Conservation (phyloP, 1,140 invertebrate genomes). For the Branchinecta lindahli region DNA sequence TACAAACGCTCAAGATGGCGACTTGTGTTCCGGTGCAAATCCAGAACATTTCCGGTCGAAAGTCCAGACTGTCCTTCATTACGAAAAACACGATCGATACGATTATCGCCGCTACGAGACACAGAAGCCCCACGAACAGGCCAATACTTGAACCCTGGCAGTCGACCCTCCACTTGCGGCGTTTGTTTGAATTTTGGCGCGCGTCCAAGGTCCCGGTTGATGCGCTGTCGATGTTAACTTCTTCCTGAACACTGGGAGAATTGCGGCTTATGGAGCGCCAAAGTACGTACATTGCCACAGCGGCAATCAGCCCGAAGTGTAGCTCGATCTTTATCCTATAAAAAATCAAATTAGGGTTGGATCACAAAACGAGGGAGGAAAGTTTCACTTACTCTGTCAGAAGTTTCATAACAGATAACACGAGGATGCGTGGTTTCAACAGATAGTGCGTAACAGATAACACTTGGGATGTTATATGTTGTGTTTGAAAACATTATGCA, state of each 20-base stretch:
- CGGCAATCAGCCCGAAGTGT: slow-evolving; percentile 39
- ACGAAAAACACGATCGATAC: slow-evolving; percentile 47
- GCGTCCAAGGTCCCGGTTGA: slow-evolving; percentile 11
- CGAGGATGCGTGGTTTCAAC: no score
- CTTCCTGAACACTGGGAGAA: not conserved
- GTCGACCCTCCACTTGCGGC: slow-evolving; percentile 30
- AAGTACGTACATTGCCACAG: slow-evolving; percentile 44
- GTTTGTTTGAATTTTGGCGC: slow-evolving; percentile 12
- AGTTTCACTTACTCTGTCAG: not conserved
- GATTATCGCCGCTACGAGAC: slow-evolving; percentile 42
- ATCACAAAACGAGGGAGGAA: not conserved
- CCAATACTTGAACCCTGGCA: slow-evolving; percentile 43
- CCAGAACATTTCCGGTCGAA: slow-evolving; percentile 33
- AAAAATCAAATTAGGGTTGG: not conserved
- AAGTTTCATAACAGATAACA: no score
- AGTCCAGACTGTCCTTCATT: slow-evolving; percentile 40
- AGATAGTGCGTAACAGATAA: no score
- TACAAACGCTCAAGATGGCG: slow-evolving; percentile 31
- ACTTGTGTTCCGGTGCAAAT: slow-evolving; percentile 26
- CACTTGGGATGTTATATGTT: no score
- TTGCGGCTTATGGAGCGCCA: slow-evolving; percentile 38
- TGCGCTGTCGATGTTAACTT: slow-evolving; percentile 15
- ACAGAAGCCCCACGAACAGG: slow-evolving; percentile 43
- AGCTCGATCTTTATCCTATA: slow-evolving; percentile 19
- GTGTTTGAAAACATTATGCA: no score